A percentile compares a stretch with the other conserved stretches of the same genome.
These are phyloP conservation scores for Hydractinia echinata DNA, from an alignment of 30 jellyfish, hydroid and myxozoan species.

Conservation along the genomic window DNA sequence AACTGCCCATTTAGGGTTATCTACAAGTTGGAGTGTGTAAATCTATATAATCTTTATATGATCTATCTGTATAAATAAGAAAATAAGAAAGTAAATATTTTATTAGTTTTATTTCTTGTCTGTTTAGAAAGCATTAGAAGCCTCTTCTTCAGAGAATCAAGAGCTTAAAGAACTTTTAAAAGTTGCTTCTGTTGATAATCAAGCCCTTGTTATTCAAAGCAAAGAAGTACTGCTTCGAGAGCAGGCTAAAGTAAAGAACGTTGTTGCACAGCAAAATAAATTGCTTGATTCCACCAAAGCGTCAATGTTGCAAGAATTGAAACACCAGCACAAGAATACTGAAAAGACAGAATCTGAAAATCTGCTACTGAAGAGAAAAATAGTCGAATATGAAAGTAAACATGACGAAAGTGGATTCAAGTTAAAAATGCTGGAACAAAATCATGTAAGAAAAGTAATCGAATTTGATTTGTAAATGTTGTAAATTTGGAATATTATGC, in stretches of 20 bases:
- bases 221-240: conserved; percentile 55
- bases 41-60: too few species aligned
- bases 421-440: conserved; percentile 5
- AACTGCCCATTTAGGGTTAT: too few species aligned
- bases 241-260: conserved; percentile 30
- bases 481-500: too few species aligned
- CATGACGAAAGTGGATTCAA: conserved; percentile 18
- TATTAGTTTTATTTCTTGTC: neutral
- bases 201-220: conserved; percentile 68
- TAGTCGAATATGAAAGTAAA: conserved; percentile 28
- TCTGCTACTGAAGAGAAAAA: conserved; percentile 18
- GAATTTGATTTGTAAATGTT: too few species aligned
- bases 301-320: conserved; percentile 52
- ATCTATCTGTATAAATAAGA: too few species aligned
- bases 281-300: conserved; percentile 58
- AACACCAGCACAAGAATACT: conserved; percentile 42
- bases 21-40: too few species aligned
- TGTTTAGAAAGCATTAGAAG: conserved; percentile 37
- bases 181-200: conserved; percentile 78
- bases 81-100: neutral
- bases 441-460: neutral
- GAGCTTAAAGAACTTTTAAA: conserved; percentile 56
- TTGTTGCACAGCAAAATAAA: conserved; percentile 40
- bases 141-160: conserved; percentile 41
- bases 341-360: conserved; percentile 47